A percentile compares a stretch with the other conserved stretches of the same genome.
These are phyloP conservation scores for Metellina segmentata DNA, from an alignment of 2,888 invertebrate species.

Conservation along the genomic window DNA sequence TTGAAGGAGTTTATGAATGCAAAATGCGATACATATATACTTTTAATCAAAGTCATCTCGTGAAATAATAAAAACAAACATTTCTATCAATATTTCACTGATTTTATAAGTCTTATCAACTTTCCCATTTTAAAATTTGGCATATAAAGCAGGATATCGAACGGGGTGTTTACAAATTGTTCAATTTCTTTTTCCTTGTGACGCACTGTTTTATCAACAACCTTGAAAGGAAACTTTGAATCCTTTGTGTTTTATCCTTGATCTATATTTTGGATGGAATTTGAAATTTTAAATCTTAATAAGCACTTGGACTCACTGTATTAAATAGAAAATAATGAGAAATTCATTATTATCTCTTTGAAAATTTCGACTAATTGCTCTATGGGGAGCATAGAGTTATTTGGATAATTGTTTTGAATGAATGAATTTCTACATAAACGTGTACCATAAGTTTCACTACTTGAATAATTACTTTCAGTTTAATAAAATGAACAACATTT, in stretches of 20 bases:
- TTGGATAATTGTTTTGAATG: no score
- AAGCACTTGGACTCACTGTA: background rate
- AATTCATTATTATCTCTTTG: no score
- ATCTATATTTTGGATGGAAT: background rate
- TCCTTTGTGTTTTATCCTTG: slow-evolving; percentile 2
- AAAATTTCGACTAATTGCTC: no score
- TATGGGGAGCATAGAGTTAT: no score
- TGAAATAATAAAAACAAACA: slow-evolving; percentile 56
- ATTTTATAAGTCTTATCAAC: slow-evolving; percentile 31
- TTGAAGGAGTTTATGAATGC: slow-evolving; percentile 62
- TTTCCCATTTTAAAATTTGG: slow-evolving; percentile 27
- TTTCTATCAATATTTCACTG: slow-evolving; percentile 50
- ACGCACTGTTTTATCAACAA: background rate
- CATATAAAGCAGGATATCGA: slow-evolving; percentile 15
- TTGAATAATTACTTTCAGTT: no score
- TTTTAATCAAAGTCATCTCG: slow-evolving; percentile 34
- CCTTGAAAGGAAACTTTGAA: slow-evolving; percentile 18
- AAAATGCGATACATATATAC: slow-evolving; percentile 47
- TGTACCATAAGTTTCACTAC: no score
- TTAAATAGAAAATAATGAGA: no score
- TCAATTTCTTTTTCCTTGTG: slow-evolving; percentile 10
- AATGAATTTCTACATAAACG: no score
- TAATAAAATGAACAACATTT: no score
- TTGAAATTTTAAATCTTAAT: background rate
- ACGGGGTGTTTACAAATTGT: slow-evolving; percentile 27